These are phyloP conservation scores for Achatina immaculata DNA, from an alignment of 1,140 invertebrate genomes.

Conservation along the genomic window DNA sequence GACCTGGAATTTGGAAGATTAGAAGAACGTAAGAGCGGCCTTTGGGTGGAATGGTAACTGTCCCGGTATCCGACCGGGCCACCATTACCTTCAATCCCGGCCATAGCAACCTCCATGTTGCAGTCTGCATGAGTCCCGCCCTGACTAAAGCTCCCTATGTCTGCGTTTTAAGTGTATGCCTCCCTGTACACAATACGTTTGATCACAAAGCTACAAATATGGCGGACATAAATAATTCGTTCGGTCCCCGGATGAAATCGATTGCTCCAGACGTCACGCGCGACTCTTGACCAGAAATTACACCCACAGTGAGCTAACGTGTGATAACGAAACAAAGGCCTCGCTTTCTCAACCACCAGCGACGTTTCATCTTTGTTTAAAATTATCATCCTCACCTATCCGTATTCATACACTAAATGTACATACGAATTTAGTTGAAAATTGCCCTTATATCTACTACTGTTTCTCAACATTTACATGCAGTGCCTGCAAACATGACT, in stretches of 20 bases:
- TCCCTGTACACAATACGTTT: slow-evolving; percentile 17
- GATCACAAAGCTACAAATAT: slow-evolving; percentile 50
- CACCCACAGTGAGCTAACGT: not conserved
- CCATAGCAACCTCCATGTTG: slow-evolving; percentile 74
- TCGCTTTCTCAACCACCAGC: too few relatives aligned
- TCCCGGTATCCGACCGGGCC: slow-evolving; percentile 56
- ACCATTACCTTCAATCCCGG: slow-evolving; percentile 66
- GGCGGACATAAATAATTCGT: slow-evolving; percentile 51
- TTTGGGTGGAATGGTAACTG: slow-evolving; percentile 43
- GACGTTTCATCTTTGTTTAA: too few relatives aligned
- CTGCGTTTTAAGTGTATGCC: not conserved
- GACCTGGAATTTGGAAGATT: slow-evolving; percentile 80
- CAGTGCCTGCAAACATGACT: too few relatives aligned
- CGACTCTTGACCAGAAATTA: slow-evolving; percentile 26
- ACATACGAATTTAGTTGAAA: too few relatives aligned
- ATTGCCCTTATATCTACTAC: too few relatives aligned
- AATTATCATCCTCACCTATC: too few relatives aligned
- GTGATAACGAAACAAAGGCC: too few relatives aligned
- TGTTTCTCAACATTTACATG: too few relatives aligned
- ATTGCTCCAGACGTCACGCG: slow-evolving; percentile 53
- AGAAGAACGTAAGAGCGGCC: slow-evolving; percentile 48
- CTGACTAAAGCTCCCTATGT: slow-evolving; percentile 32
- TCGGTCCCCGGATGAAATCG: slow-evolving; percentile 51
- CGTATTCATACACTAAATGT: too few relatives aligned
- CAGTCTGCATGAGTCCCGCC: slow-evolving; percentile 31